phyloP scores from a whole-genome alignment of 2,888 invertebrate genomes.

The Thereva unica region DNA sequence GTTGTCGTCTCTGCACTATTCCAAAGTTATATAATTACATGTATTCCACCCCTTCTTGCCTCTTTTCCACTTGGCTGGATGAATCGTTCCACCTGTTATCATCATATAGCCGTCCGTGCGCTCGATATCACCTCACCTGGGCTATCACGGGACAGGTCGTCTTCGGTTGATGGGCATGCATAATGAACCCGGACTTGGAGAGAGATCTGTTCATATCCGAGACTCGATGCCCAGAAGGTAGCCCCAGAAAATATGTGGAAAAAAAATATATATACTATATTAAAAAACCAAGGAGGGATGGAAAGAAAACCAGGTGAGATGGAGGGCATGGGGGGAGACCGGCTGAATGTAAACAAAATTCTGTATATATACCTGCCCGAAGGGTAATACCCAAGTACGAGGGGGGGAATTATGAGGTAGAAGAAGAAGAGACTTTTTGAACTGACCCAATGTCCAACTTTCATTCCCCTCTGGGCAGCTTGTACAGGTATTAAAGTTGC shows the following conservation, averaged over 20 bases:
- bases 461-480: neutral
- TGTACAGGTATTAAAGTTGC: neutral
- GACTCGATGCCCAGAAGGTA: neutral
- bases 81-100: slow-evolving; percentile 22
- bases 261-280: too few species aligned
- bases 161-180: neutral
- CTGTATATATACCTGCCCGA: slow-evolving; percentile 1
- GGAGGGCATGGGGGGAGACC: neutral
- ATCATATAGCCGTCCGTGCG: slow-evolving; percentile 2
- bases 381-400: slow-evolving; percentile 1
- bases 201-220: slow-evolving; percentile 16
- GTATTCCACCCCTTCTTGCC: neutral
- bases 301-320: too few species aligned
- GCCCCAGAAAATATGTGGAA: too few species aligned
- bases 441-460: slow-evolving; percentile 22
- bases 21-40: slow-evolving; percentile 14
- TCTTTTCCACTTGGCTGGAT: slow-evolving; percentile 14
- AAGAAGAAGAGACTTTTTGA: neutral
- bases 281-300: too few species aligned
- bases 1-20: slow-evolving; percentile 10
- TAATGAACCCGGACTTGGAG: neutral
- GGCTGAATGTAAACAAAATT: slow-evolving; percentile 1
- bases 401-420: neutral
- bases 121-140: slow-evolving; percentile 15
- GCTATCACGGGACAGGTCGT: slow-evolving; percentile 12